Evolutionary conservation across 2,888 invertebrate genomes (phyloP).

Genomic region (Dolichomitus sp.): DNA sequence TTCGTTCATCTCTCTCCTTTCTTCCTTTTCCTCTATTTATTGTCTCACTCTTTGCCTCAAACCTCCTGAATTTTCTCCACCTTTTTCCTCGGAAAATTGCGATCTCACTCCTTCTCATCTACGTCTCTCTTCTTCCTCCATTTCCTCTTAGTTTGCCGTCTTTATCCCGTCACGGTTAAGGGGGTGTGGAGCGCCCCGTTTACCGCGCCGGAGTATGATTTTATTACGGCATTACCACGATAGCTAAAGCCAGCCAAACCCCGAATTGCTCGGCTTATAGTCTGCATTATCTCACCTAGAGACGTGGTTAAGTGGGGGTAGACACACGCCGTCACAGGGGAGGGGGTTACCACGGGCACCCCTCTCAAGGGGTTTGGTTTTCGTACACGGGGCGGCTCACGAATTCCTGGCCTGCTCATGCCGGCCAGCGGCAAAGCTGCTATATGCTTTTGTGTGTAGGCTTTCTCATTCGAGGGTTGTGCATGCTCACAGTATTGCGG

Average conservation of each 20-base stretch:
- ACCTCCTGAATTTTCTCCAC: conserved; percentile 14
- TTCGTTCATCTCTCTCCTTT: conserved; percentile 28
- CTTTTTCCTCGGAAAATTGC: conserved; percentile 44
- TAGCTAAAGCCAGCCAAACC: conserved; percentile 80
- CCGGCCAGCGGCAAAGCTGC: conserved; percentile 32
- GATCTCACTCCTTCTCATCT: conserved; percentile 38
- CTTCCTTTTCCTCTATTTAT: conserved; percentile 31
- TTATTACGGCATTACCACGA: conserved; percentile 85
- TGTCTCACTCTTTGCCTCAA: conserved; percentile 30
- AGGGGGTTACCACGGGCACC: conserved; percentile 51
- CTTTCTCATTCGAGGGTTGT: conserved; percentile 74
- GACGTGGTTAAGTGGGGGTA: conserved; percentile 64
- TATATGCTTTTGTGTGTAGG: conserved; percentile 75
- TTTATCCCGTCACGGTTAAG: conserved; percentile 58
- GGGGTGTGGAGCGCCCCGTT: conserved; percentile 74
- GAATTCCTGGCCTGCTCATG: conserved; percentile 49
- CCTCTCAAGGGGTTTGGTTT: conserved; percentile 63
- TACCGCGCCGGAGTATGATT: conserved; percentile 85
- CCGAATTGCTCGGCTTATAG: conserved; percentile 85
- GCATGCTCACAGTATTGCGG: conserved; percentile 54
- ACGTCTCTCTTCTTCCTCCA: conserved; percentile 19
- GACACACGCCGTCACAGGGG: conserved; percentile 50
- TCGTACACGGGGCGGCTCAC: conserved; percentile 63
- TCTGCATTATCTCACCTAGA: conserved; percentile 85
- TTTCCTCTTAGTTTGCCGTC: conserved; percentile 19